Evolutionary conservation across 2,113 vertebrate species (phyloP).

Genomic region (Acanthochromis polyacanthus): DNA sequence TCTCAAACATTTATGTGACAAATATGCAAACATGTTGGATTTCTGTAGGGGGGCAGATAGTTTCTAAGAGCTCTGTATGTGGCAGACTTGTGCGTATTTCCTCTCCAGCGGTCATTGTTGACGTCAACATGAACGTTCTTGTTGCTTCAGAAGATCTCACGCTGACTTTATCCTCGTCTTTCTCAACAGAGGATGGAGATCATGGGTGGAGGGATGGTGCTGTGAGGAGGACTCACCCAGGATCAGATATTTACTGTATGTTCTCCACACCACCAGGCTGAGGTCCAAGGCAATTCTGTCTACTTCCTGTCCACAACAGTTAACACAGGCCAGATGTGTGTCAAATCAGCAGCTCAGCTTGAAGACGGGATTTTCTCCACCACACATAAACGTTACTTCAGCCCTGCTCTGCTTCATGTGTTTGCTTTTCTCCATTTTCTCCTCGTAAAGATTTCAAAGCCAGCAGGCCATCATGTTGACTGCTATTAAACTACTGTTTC

Average conservation of each 20-base stretch:
- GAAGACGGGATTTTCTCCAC: not conserved
- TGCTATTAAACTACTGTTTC: slow-evolving; percentile 10
- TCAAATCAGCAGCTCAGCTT: not conserved
- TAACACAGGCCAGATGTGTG: not conserved
- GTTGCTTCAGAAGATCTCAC: no score
- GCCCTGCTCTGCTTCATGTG: slow-evolving; percentile 8
- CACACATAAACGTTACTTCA: slow-evolving; percentile 12
- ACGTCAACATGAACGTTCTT: no score
- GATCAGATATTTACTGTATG: slow-evolving; percentile 32
- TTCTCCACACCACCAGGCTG: not conserved
- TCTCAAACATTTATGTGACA: no score
- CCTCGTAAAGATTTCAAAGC: not conserved
- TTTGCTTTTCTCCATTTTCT: not conserved
- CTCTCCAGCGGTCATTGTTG: no score
- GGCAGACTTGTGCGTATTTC: no score
- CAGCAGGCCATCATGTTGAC: slow-evolving; percentile 16
- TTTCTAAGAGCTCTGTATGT: no score
- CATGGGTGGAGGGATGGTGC: slow-evolving; percentile 93
- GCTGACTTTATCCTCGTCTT: not conserved
- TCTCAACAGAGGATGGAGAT: slow-evolving; percentile 92
- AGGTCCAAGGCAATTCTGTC: not conserved
- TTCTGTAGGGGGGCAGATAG: no score
- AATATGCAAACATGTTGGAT: no score
- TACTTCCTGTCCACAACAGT: not conserved
- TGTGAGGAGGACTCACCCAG: slow-evolving; percentile 78